Evolutionary conservation across 2,113 vertebrate genomes (phyloP).

Genomic region (Heteronetta atricapilla): DNA sequence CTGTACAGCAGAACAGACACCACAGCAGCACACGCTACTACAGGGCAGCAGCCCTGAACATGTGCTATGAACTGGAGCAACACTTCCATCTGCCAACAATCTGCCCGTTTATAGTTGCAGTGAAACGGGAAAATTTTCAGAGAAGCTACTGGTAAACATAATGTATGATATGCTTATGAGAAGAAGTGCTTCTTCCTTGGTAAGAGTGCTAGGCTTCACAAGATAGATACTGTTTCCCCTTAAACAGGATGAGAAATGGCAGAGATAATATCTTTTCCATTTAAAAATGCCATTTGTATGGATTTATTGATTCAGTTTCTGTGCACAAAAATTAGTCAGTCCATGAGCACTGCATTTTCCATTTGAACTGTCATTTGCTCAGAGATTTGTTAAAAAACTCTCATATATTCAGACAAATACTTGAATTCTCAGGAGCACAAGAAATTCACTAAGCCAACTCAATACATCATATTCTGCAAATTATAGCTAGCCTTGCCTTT

Average conservation of each 20-base stretch:
- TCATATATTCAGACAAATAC: not conserved
- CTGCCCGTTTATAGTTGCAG: not conserved
- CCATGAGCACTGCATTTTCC: not conserved
- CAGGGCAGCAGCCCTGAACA: not conserved
- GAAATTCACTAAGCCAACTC: not conserved
- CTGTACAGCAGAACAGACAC: not conserved
- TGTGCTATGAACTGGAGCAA: not conserved
- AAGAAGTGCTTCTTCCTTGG: not conserved
- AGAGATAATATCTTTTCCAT: not conserved
- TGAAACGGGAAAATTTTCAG: accelerated
- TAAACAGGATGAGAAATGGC: not conserved
- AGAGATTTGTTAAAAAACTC: not conserved
- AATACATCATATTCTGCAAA: not conserved
- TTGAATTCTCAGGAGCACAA: not conserved
- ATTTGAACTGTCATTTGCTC: not conserved
- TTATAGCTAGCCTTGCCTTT: not conserved
- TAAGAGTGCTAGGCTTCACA: not conserved
- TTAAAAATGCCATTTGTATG: not conserved
- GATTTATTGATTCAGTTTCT: constrained; percentile 10
- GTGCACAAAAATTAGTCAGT: not conserved
- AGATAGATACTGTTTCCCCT: not conserved
- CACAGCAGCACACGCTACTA: not conserved
- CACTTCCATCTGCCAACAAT: not conserved
- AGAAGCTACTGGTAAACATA: not conserved
- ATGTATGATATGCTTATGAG: not conserved